A percentile compares a stretch with the other conserved stretches of the same genome.
These are phyloP conservation scores for Galeopterus variegatus DNA, from an alignment of 2,113 vertebrate genomes.

Conservation along the genomic window DNA sequence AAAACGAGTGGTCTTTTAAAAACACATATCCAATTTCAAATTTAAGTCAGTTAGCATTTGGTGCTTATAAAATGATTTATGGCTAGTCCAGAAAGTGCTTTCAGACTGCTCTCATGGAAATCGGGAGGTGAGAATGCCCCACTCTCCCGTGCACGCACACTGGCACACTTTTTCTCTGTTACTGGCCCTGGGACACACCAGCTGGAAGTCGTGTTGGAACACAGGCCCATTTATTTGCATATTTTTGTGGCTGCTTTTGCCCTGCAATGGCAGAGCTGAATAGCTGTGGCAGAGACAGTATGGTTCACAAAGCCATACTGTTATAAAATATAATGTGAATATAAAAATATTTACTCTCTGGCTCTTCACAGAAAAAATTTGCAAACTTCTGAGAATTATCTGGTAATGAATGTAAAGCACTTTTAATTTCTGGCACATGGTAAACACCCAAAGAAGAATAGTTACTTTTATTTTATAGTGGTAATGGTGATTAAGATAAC, in stretches of 20 bases:
- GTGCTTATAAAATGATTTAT: neutral
- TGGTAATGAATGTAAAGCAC: neutral
- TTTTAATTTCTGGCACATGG: neutral
- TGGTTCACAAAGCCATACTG: neutral
- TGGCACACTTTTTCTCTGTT: neutral
- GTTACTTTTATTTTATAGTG: neutral
- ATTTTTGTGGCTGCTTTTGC: neutral
- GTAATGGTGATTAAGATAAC: neutral
- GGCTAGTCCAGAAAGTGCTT: neutral
- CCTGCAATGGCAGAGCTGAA: neutral
- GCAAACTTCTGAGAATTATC: neutral
- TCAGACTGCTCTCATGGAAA: neutral
- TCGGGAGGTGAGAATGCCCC: fast-evolving
- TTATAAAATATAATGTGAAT: no score
- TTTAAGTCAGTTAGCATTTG: conserved; percentile 11
- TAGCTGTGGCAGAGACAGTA: neutral
- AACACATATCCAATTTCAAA: neutral
- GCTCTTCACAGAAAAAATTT: neutral
- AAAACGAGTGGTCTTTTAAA: neutral
- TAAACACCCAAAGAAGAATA: neutral
- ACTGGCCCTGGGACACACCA: neutral
- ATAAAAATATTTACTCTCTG: conserved; percentile 34
- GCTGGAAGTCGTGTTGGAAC: neutral
- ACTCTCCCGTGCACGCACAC: fast-evolving
- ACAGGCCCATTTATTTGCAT: neutral